Evolutionary conservation across 1,140 invertebrate species (phyloP).

Genomic region (Heliconius hermathena): DNA sequence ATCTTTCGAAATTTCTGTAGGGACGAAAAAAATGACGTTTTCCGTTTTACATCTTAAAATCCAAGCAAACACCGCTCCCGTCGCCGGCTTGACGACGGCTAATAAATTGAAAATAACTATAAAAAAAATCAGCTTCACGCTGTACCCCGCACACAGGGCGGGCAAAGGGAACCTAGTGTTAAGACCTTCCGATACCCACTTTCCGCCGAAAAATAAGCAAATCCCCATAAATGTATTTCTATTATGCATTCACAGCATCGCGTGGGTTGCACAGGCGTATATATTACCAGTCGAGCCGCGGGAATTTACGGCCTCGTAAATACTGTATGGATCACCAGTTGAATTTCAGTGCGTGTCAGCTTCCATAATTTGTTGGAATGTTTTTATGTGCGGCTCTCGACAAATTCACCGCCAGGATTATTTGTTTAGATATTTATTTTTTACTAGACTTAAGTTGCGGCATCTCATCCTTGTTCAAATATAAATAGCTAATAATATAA

Average conservation of each 20-base stretch:
- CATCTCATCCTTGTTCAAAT: too few relatives aligned
- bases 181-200: not conserved
- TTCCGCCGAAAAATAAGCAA: not conserved
- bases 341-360: slow-evolving; percentile 13
- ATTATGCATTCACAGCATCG: slow-evolving; percentile 5
- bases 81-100: too few relatives aligned
- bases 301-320: slow-evolving; percentile 15
- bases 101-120: too few relatives aligned
- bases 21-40: too few relatives aligned
- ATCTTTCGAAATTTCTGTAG: too few relatives aligned
- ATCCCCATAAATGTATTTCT: not conserved
- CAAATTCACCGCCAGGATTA: not conserved
- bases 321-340: slow-evolving; percentile 10
- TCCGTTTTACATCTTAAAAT: too few relatives aligned
- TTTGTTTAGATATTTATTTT: not conserved
- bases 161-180: not conserved
- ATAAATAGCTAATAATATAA: too few relatives aligned
- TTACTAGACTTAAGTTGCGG: too few relatives aligned
- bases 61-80: too few relatives aligned
- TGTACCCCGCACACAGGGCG: not conserved
- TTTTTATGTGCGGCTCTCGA: not conserved
- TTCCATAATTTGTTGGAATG: not conserved
- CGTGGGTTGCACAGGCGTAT: not conserved
- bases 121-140: not conserved
- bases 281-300: slow-evolving; percentile 7